Evolutionary conservation across 92 coral and sea anemone species (phyloP).

Genomic region (Paramuricea clavata): DNA sequence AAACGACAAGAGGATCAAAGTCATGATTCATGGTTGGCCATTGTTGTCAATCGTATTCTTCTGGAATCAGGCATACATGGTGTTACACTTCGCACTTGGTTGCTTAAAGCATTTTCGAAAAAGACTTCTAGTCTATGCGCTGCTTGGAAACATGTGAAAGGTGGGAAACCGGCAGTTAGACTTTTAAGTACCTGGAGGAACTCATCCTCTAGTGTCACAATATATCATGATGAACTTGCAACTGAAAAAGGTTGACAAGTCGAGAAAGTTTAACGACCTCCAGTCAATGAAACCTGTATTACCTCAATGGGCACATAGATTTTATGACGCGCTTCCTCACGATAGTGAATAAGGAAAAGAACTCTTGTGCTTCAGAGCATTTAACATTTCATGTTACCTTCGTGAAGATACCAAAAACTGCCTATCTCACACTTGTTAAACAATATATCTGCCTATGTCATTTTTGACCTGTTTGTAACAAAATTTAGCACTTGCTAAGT

Average conservation of each 20-base stretch:
- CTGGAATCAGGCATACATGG: constrained; percentile 53
- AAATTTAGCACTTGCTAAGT: too few species aligned
- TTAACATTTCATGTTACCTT: too few species aligned
- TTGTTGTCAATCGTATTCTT: constrained; percentile 55
- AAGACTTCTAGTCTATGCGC: constrained; percentile 22
- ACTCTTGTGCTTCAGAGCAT: too few species aligned
- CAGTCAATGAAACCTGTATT: not conserved
- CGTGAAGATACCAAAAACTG: too few species aligned
- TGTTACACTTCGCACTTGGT: constrained; percentile 41
- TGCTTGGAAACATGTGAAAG: constrained; percentile 46
- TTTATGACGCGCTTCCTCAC: not conserved
- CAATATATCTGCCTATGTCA: too few species aligned
- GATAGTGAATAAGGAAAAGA: too few species aligned
- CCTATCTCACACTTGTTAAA: too few species aligned
- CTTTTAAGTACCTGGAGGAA: too few species aligned
- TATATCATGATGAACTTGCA: too few species aligned
- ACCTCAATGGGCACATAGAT: not conserved
- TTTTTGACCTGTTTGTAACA: too few species aligned
- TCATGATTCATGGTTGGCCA: constrained; percentile 43
- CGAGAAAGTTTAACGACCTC: not conserved
- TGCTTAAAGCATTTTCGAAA: constrained; percentile 33
- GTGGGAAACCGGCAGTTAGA: constrained; percentile 42
- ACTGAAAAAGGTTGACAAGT: not conserved
- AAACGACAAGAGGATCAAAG: constrained; percentile 33
- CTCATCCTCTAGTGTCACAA: too few species aligned